Evolutionary conservation across 1,140 invertebrate species (phyloP).

Genomic region (Drosophila mojavensis): DNA sequence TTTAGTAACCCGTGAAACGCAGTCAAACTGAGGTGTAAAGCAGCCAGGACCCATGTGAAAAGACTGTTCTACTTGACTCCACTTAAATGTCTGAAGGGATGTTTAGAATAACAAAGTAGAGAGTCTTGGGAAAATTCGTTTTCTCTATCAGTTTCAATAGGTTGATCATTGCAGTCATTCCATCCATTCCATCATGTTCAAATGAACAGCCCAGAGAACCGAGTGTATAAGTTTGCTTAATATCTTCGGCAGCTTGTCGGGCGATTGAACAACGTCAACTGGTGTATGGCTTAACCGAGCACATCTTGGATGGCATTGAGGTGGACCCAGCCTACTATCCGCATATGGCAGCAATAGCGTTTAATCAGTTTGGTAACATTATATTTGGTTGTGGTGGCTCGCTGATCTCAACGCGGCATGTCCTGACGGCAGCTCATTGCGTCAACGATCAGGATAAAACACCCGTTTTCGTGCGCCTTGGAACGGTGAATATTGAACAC

Average conservation of each 20-base stretch:
- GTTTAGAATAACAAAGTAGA: too few relatives aligned
- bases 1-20: too few relatives aligned
- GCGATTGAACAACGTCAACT: constrained; percentile 9
- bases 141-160: too few relatives aligned
- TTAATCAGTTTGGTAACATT: constrained; percentile 27
- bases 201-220: too few relatives aligned
- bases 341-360: constrained; percentile 77
- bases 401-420: constrained; percentile 83
- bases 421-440: constrained; percentile 91
- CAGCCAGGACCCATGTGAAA: too few relatives aligned
- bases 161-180: too few relatives aligned
- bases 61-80: too few relatives aligned
- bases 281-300: constrained; percentile 23
- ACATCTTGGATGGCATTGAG: constrained; percentile 68
- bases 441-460: constrained; percentile 78
- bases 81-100: too few relatives aligned
- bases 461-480: constrained; percentile 65
- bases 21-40: too few relatives aligned
- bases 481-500: constrained; percentile 57
- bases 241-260: constrained; percentile 39
- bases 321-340: constrained; percentile 69
- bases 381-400: constrained; percentile 85
- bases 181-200: too few relatives aligned
- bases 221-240: too few relatives aligned
- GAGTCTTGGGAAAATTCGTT: too few relatives aligned